Conservation (phyloP, 2,888 invertebrate genomes). For the Apamea monoglypha region DNA sequence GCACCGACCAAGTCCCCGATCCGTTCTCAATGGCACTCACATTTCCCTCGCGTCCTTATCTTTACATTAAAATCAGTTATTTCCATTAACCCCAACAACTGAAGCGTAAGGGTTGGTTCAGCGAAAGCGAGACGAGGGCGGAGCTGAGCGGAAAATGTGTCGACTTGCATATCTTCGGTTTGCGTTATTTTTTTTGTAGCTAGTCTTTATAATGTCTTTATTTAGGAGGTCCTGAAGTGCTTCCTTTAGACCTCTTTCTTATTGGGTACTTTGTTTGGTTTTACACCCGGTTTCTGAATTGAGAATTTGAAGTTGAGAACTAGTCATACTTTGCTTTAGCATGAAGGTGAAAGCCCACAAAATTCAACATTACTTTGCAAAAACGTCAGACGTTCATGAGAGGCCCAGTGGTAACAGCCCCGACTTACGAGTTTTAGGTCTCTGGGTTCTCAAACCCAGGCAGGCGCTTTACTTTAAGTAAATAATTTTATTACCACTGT, state of each 20-base stretch:
- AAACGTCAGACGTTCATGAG: no score
- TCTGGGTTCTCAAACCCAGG: background rate
- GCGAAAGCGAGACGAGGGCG: slow-evolving; percentile 35
- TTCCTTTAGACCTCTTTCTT: no score
- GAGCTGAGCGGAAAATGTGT: slow-evolving; percentile 50
- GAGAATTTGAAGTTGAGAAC: no score
- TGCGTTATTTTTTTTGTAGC: slow-evolving; percentile 9
- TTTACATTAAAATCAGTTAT: slow-evolving; percentile 73
- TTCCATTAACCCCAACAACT: slow-evolving; percentile 68
- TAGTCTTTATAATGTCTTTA: background rate
- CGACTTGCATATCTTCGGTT: slow-evolving; percentile 16
- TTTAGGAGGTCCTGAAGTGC: background rate
- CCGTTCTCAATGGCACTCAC: slow-evolving; percentile 53
- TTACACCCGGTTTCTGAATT: background rate
- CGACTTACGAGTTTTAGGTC: background rate
- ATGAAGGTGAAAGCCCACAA: no score
- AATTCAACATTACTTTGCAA: no score
- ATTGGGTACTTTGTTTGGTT: background rate
- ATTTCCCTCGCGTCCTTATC: slow-evolving; percentile 68
- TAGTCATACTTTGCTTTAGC: no score
- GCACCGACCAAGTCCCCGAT: slow-evolving; percentile 44
- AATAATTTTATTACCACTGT: no score
- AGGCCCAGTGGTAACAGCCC: background rate
- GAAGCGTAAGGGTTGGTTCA: slow-evolving; percentile 55
- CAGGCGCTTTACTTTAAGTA: no score